Evolutionary conservation across 37 sponge, comb jelly and placozoan species (phyloP).

Genomic region (Corticium candelabrum): DNA sequence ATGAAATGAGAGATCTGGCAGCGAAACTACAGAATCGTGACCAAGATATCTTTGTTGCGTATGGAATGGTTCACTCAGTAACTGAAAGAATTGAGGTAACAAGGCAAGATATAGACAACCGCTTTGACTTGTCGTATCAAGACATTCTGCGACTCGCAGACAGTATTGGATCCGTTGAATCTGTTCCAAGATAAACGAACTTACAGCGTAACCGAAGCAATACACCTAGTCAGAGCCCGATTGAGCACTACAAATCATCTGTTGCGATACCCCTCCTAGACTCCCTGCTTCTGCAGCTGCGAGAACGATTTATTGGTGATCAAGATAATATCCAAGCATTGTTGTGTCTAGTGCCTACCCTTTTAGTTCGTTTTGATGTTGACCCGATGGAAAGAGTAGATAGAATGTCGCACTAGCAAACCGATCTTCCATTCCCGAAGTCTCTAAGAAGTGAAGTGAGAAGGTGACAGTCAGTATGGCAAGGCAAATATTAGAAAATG

Average conservation of each 20-base stretch:
- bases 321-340: conserved; percentile 19
- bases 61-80: no score
- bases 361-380: neutral
- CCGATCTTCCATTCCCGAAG: conserved; percentile 26
- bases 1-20: conserved; percentile 26
- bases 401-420: conserved; percentile 7
- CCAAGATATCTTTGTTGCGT: conserved; percentile 28
- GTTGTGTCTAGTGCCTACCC: conserved; percentile 10
- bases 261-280: conserved; percentile 39
- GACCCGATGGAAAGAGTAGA: no score
- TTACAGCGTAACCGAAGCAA: conserved; percentile 20
- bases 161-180: conserved; percentile 16
- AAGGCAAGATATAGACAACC: conserved; percentile 19
- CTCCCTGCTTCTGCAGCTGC: conserved; percentile 14
- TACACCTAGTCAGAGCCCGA: conserved; percentile 14
- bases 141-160: conserved; percentile 24
- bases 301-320: no score
- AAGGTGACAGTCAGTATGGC: conserved; percentile 27
- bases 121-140: conserved; percentile 23
- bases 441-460: conserved; percentile 27
- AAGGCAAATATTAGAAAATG: no score
- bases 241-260: conserved; percentile 26
- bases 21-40: conserved; percentile 39
- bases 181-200: conserved; percentile 22
- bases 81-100: conserved; percentile 28